Evolutionary conservation across 2,797 vertebrate genomes (phyloP), one percentile per base, ranked within the genome.

Genomic region (Odontamblyopus lacepedii): DNA sequence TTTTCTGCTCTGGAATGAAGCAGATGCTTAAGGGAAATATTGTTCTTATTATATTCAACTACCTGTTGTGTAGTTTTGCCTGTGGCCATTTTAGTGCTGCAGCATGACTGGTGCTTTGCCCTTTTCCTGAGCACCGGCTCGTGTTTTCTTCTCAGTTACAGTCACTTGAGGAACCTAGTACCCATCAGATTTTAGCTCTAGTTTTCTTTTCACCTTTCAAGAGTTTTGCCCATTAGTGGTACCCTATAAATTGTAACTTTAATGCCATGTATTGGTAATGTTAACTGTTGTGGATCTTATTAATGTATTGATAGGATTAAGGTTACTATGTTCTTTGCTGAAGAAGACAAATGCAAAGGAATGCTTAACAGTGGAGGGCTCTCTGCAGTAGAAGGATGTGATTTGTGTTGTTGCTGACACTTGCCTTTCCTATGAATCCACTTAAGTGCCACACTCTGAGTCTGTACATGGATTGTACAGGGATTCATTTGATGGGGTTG

Each of bases 341-440:
- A 75, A 78, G 71, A 73, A 74, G 78, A 70, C 67, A 71, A 83
- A 79, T 71, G 76, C 80, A 70, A 67, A 63, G 76, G 87, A 91
- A 94, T 93, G 86, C 83, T 90, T 89, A 92, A 69, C 74, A 79
- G 74, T 67, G 71, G 80, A 23, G 53, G 23, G n/a, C 53, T 81
- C 62, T 2, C 78, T 83, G 84, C 84, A 81, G 85, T 89, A 94
- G 92, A 92, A 92, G 83, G 84, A 78, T 83, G 78, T 72, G 85
- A 92, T 92, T 87, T 94, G 91, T 94, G 76, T 55, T 81, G 79
- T 73, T 77, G 69, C 80, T 87, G 83, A 88, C 92, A 93, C 90
- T 88, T 94, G 93, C 91, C 77, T 78, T 83, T 78, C 80, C 72
- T 85, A 87, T 90, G 74, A 93, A 93, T 89, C 83, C 88, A 82